A percentile compares a stretch with the other conserved stretches of the same genome.
Evolutionary conservation across 2,888 invertebrate genomes (phyloP).

Genomic region (Stegana nigrithorax): DNA sequence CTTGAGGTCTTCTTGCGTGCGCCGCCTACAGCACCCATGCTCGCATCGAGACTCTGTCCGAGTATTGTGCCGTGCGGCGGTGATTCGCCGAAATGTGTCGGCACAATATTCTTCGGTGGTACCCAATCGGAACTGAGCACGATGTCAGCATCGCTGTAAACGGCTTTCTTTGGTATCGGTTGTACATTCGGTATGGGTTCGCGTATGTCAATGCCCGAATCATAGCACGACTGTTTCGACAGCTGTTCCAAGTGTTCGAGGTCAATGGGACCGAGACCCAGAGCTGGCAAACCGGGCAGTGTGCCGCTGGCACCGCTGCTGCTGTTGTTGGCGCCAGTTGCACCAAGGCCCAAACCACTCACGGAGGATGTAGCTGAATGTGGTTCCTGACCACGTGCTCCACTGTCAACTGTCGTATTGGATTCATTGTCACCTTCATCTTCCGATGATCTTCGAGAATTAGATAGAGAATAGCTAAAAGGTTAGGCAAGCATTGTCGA

Average conservation of each 20-base stretch:
- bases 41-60: slow-evolving; percentile 64
- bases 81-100: slow-evolving; percentile 75
- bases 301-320: slow-evolving; percentile 20
- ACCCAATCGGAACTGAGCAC: slow-evolving; percentile 89
- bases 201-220: slow-evolving; percentile 89
- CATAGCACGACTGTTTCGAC: slow-evolving; percentile 87
- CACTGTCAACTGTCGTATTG: slow-evolving; percentile 64
- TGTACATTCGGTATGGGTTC: slow-evolving; percentile 78
- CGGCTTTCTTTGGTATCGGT: slow-evolving; percentile 71
- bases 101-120: slow-evolving; percentile 84
- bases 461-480: slow-evolving; percentile 67
- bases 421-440: slow-evolving; percentile 68
- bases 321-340: slow-evolving; percentile 12
- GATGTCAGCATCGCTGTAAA: slow-evolving; percentile 89
- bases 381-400: slow-evolving; percentile 59
- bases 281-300: slow-evolving; percentile 28
- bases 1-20: slow-evolving; percentile 78
- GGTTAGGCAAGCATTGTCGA: slow-evolving; percentile 41
- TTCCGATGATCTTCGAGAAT: slow-evolving; percentile 69
- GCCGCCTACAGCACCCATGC: slow-evolving; percentile 69
- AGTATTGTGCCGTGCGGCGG: slow-evolving; percentile 62
- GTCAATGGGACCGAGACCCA: slow-evolving; percentile 60
- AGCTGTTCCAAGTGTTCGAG: slow-evolving; percentile 72
- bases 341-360: slow-evolving; percentile 44
- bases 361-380: slow-evolving; percentile 60